Evolutionary conservation across 2,888 invertebrate species (phyloP), one percentile per base, ranked within the genome.

Genomic region (Nezara viridula): DNA sequence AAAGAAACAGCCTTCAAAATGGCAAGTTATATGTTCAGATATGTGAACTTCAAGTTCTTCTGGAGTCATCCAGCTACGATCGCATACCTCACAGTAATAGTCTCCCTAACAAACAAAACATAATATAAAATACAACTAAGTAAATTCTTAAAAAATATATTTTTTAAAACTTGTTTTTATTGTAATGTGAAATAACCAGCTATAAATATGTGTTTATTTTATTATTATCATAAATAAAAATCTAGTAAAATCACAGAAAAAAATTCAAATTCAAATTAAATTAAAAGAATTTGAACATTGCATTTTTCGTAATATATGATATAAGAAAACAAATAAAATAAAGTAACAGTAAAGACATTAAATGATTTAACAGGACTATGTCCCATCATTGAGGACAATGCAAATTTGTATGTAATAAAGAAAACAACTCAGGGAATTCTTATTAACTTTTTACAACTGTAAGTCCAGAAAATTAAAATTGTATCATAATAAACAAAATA

Each of bases 71-170:
- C 97, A 97, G 21, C 95, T 95, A 92, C 96, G 94, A 92, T 97
- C 97, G 93, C 98, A 98, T n/a, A 95, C 94, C 92, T 97, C 96
- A 93, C 97, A 97, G 93, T 94, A 95, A 92, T 94, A 93, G 81
- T 94, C 90, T 44, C 89, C 91, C 90, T 91, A 85, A 66, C 77
- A 73, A 89, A 60, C 24, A 86, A 24, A 89, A 50, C 21, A 32
- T 47, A 12, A 27, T n/a, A 86, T 37, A n/a, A 55, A 88, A 85
- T 52, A 5, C 37, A 37, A 14, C 1, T 50, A 40, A 55, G 40
- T 81, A 49, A 21, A n/a, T 24, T 27, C 32, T 27, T 4, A 50
- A 52, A 77, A 24, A 77, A 32, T 47, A 89, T 86, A 87, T 86
- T 44, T 81, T 60, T 37, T 88, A 87, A 88, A 88, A 73, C 19